Evolutionary conservation across 92 coral and sea anemone species (phyloP).

Genomic region (Palythoa grandis): DNA sequence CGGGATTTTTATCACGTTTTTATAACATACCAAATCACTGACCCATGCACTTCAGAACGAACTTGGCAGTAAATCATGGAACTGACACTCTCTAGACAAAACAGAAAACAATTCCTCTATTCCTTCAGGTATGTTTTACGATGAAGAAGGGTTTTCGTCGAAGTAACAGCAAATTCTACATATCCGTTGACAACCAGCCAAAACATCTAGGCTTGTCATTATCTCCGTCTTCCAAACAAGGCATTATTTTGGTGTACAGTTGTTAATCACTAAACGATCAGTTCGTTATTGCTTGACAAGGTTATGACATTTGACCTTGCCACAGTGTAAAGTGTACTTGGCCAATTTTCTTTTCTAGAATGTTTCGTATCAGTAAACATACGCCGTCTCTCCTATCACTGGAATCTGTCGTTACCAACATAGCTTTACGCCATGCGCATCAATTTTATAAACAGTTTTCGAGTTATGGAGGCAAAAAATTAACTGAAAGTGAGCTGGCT

Average conservation of each 20-base stretch:
- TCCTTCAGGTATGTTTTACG: background rate
- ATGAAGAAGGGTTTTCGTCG: background rate
- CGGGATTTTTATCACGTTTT: background rate
- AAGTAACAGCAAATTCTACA: background rate
- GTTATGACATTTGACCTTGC: background rate
- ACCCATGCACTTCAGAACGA: background rate
- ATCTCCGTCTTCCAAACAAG: background rate
- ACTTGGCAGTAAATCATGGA: background rate
- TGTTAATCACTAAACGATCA: background rate
- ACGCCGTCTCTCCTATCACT: background rate
- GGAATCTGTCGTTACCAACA: background rate
- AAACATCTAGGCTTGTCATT: too few species aligned
- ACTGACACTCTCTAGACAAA: constrained; percentile 4
- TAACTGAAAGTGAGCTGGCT: background rate
- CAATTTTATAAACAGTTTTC: too few species aligned
- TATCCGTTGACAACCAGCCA: background rate
- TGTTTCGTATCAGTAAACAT: background rate
- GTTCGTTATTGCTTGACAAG: background rate
- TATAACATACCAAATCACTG: constrained; percentile 12
- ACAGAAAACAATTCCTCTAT: constrained; percentile 7
- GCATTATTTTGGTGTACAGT: background rate
- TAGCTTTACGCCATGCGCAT: background rate
- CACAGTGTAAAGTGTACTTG: too few species aligned
- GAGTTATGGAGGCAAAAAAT: background rate
- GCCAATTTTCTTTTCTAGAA: background rate